Conservation (phyloP, 2,888 invertebrate genomes). For the Euphydryas editha region DNA sequence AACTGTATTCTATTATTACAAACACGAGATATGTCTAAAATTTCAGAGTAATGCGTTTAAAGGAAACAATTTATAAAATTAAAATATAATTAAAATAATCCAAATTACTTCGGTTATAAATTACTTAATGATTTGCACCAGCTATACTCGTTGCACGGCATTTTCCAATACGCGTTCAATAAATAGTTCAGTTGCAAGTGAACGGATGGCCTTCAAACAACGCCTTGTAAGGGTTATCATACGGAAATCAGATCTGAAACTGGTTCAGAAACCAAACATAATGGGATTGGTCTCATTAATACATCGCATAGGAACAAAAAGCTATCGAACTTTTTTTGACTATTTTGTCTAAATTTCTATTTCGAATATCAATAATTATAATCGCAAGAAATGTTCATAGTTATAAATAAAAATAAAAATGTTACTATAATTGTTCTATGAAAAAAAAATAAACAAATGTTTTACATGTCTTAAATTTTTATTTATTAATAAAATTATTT, state of each 20-base stretch:
- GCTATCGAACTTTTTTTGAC: conserved; percentile 25
- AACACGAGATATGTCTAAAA: not conserved
- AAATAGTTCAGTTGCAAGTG: conserved; percentile 47
- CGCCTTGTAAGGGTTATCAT: conserved; percentile 49
- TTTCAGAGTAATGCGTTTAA: not conserved
- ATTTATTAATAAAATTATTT: no score
- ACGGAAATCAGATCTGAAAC: conserved; percentile 49
- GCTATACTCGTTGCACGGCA: not conserved
- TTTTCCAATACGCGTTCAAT: conserved; percentile 41
- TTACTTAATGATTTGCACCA: not conserved
- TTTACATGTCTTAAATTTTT: no score
- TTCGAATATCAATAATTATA: not conserved
- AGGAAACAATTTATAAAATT: conserved; percentile 1
- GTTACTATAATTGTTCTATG: not conserved
- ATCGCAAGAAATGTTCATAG: not conserved
- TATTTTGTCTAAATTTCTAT: not conserved
- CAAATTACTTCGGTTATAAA: not conserved
- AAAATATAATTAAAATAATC: not conserved
- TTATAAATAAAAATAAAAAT: not conserved
- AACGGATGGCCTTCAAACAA: conserved; percentile 49
- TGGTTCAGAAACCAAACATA: conserved; percentile 42
- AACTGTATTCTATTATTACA: not conserved
- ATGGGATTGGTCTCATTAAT: conserved; percentile 34
- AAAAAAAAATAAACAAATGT: not conserved
- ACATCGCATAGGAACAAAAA: conserved; percentile 23